phyloP scores from a whole-genome alignment of 1,140 invertebrate species.

The Plodia interpunctella region DNA sequence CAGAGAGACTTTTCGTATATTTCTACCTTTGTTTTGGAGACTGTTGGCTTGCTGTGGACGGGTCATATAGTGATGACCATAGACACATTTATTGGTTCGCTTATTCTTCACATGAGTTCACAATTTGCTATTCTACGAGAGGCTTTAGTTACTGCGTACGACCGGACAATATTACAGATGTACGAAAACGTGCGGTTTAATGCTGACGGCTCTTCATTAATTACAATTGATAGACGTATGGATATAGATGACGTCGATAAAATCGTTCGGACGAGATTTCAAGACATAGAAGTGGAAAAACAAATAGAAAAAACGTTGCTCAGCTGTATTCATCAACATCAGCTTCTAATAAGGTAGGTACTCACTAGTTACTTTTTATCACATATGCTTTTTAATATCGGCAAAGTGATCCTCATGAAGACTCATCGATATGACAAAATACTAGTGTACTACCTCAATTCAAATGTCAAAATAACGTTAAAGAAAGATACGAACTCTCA shows the following conservation, averaged over 20 bases:
- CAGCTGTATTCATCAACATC: slow-evolving; percentile 57
- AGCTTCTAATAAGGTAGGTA: slow-evolving; percentile 51
- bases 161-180: slow-evolving; percentile 43
- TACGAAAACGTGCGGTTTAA: slow-evolving; percentile 19
- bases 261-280: slow-evolving; percentile 32
- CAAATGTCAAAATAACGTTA: too few species aligned
- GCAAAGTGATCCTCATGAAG: too few species aligned
- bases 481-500: too few species aligned
- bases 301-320: slow-evolving; percentile 40
- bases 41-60: slow-evolving; percentile 63
- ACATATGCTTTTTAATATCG: not conserved
- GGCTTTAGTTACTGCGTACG: slow-evolving; percentile 56
- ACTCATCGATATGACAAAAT: too few species aligned
- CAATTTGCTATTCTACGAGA: slow-evolving; percentile 61
- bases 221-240: slow-evolving; percentile 7
- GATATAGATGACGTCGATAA: slow-evolving; percentile 29
- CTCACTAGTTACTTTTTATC: slow-evolving; percentile 3
- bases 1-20: slow-evolving; percentile 48
- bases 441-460: too few species aligned
- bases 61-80: slow-evolving; percentile 69
- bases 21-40: slow-evolving; percentile 56
- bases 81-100: slow-evolving; percentile 62
- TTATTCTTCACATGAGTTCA: slow-evolving; percentile 64
- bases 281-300: slow-evolving; percentile 44
- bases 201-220: slow-evolving; percentile 10